Base-by-base conservation (phyloP, 1,140 invertebrate species). In the Drosophila kepulauana region DNA sequence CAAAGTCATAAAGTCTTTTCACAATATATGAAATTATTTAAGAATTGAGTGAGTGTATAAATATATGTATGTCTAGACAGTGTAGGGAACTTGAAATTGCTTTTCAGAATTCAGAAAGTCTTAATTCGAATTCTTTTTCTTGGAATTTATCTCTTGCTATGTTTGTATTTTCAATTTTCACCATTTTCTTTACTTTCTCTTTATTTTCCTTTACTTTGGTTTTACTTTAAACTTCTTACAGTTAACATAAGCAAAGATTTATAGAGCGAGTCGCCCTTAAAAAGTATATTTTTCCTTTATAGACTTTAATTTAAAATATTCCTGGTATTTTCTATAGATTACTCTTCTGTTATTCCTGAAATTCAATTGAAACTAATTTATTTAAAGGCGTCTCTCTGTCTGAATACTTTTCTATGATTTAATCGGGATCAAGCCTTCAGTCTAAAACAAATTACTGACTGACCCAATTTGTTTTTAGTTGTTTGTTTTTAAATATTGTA, bases 401-500 rank as follows among this genome's bases (percentile, higher is more conserved):
- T 38, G 10, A 38, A 38, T 38, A 33, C 30, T 8, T 33, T 1
- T 33, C 5, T 7, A 33, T 6, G 30, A 10, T 38, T 38, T 7
- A 11, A 38, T 38, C 35, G 8, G 35, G 35, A 38, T 38, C 0
- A 3, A 10, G 8, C 8, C 35, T 38, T 10, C 10, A 38, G 6
- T 38, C 13, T 54, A 30, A 33, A 54, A 54, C 35, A 41, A 57
- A 3, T 41, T 38, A 57, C 20, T 57, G n/a, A 57, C 15, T 65
- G 63, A 65, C 63, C 63, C 51, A 65, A 65, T 54, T 65, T 16
- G 49, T 38, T 52, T 67, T 75, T 30, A 33, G 49, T 30, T 61
- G 35, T 70, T 75, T 59, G 64, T 62, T 80, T 74, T 85, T 43
- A 71, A 84, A 80, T 74, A 78, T 43, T 43, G 41, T 3, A 25